A percentile compares a stretch with the other conserved stretches of the same genome.
phyloP scores from a whole-genome alignment of 2,113 vertebrate genomes.

The Danionella cerebrum region DNA sequence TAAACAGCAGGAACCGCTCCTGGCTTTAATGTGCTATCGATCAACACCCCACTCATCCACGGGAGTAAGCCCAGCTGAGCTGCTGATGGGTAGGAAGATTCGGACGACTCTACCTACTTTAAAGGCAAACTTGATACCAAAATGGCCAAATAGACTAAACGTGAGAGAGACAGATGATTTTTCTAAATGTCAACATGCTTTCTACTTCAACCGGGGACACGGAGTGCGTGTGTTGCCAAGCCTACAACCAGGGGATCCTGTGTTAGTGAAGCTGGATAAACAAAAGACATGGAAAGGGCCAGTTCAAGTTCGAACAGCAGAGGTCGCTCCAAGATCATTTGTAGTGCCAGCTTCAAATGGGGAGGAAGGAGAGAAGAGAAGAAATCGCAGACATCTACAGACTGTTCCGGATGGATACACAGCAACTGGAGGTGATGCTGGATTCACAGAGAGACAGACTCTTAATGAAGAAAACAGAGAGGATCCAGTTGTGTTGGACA shows the following conservation, averaged over 20 bases:
- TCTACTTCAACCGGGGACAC: not conserved
- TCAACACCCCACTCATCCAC: slow-evolving; percentile 17
- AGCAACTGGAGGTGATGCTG: too few relatives aligned
- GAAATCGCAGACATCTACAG: not conserved
- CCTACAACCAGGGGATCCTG: not conserved
- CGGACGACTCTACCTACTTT: not conserved
- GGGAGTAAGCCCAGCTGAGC: slow-evolving; percentile 9
- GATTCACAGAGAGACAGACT: too few relatives aligned
- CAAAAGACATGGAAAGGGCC: not conserved
- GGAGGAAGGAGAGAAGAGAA: not conserved
- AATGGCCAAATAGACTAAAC: not conserved
- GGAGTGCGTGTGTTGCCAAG: not conserved
- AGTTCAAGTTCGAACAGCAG: not conserved
- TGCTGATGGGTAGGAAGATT: slow-evolving; percentile 10
- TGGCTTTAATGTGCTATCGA: slow-evolving; percentile 20
- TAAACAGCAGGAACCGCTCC: slow-evolving; percentile 31
- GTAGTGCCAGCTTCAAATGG: not conserved
- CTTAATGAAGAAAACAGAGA: too few relatives aligned
- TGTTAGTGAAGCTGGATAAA: not conserved
- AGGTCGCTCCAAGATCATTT: not conserved
- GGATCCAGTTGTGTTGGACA: too few relatives aligned
- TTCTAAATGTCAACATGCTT: not conserved
- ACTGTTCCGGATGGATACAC: not conserved
- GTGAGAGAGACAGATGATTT: not conserved
- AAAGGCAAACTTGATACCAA: not conserved